Evolutionary conservation across 92 coral and sea anemone genomes (phyloP), one percentile per base, ranked within the genome.

Genomic region (Ricordea florida): DNA sequence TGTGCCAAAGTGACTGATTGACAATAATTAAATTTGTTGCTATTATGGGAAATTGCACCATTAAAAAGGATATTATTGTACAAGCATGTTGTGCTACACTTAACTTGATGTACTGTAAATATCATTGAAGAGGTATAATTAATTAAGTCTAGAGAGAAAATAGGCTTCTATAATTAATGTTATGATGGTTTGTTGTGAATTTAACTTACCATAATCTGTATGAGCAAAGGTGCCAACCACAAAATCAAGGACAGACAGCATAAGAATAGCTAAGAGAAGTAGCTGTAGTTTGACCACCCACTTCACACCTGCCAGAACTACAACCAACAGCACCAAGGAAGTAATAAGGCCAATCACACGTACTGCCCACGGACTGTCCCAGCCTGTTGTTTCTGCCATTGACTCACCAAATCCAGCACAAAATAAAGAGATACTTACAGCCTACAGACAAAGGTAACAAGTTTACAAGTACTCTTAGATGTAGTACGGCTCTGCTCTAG

Each of bases 351-450:
- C 97, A 20, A 96, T 96, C 32, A 90, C 90, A 1, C 97, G 92
- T 14, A 93, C 97, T 8, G 99, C 99, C 99, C 99, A 96, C 34
- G 89, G 65, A 61, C 89, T 83, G 23, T 96, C 93, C 98, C 99
- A 96, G 81, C 91, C 85, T 30, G 97, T 90, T 30, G 99, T 89
- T 66, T 92, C 87, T 8, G 99, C 99, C 69, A 96, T 46, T 2
- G 99, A 96, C 75, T 96, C 99, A 1, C 99, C 99, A 83, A 96
- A 94, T 4, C 99, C 99, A 17, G 99, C 93, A 45, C 96, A 96
- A 80, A 96, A 96, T 29, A 96, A 62, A 8, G 99, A 92, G 25
- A 96, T 88, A 55, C 99, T 96, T 2, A 93, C 97, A 57, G 99
- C 97, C 99, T 96, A 51, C 26, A 16, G 36, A 42, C 20, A 34